Evolutionary conservation across 1,140 invertebrate genomes (phyloP).

Genomic region (Eupeodes corollae): DNA sequence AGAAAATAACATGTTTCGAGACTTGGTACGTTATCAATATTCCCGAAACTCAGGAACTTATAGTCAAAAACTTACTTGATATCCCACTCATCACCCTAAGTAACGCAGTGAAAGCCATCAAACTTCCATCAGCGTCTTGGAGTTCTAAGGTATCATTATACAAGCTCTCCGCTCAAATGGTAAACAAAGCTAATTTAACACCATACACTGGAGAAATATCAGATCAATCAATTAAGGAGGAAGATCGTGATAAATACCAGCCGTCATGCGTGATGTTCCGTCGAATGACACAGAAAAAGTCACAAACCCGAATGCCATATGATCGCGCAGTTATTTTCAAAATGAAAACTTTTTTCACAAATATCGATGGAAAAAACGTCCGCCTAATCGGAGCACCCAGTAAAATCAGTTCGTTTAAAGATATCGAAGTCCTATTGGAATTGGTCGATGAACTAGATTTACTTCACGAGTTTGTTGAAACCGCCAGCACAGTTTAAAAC

Average conservation of each 20-base stretch:
- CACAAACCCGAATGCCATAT: constrained; percentile 24
- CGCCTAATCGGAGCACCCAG: constrained; percentile 29
- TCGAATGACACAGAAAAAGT: constrained; percentile 14
- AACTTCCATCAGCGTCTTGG: constrained; percentile 23
- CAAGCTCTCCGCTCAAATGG: constrained; percentile 18
- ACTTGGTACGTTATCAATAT: constrained; percentile 35
- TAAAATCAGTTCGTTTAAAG: constrained; percentile 14
- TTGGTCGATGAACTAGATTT: constrained; percentile 25
- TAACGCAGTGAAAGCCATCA: constrained; percentile 20
- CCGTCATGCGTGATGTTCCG: constrained; percentile 34
- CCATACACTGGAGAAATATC: constrained; percentile 32
- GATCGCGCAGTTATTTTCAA: constrained; percentile 36
- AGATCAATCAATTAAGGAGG: constrained; percentile 24
- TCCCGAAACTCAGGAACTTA: constrained; percentile 7
- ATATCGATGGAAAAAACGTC: constrained; percentile 35
- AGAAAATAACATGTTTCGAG: constrained; percentile 36
- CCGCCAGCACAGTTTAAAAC: too few relatives aligned
- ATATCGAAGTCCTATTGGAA: constrained; percentile 31
- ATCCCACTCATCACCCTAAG: constrained; percentile 27
- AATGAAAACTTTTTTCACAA: constrained; percentile 31
- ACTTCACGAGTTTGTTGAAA: constrained; percentile 23
- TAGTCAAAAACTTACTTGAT: constrained; percentile 20
- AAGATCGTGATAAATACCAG: constrained; percentile 31
- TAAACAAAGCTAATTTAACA: constrained; percentile 19
- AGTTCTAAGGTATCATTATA: constrained; percentile 32